These are phyloP conservation scores for Pammene fasciana DNA, from an alignment of 2,888 invertebrate genomes.

Conservation along the genomic window DNA sequence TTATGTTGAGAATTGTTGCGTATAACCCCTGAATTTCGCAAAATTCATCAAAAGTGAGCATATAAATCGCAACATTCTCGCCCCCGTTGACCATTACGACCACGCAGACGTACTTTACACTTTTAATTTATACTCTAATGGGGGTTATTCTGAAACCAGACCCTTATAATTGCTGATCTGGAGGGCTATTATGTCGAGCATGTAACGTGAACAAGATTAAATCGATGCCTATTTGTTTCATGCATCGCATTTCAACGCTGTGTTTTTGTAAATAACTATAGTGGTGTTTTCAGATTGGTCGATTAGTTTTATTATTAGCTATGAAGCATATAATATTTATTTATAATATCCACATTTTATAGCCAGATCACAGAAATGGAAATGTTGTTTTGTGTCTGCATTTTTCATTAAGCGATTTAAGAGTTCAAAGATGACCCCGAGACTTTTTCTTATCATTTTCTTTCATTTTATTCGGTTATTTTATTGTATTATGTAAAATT, in stretches of 20 bases:
- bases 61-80: slow-evolving; percentile 18
- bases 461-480: too few species aligned
- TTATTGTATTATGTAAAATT: too few species aligned
- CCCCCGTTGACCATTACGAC: slow-evolving; percentile 8
- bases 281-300: not conserved
- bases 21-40: not conserved
- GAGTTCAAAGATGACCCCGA: too few species aligned
- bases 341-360: too few species aligned
- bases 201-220: slow-evolving; percentile 37
- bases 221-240: slow-evolving; percentile 31
- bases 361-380: too few species aligned
- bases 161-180: slow-evolving; percentile 27
- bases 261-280: not conserved
- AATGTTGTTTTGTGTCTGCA: too few species aligned
- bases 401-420: too few species aligned
- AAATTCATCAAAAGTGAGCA: slow-evolving; percentile 7
- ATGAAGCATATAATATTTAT: too few species aligned
- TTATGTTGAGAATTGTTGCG: not conserved
- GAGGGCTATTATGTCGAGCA: slow-evolving; percentile 33
- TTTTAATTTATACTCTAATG: slow-evolving; percentile 30
- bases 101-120: slow-evolving; percentile 23
- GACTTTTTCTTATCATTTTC: too few species aligned
- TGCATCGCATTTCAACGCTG: slow-evolving; percentile 10
- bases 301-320: not conserved
- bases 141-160: slow-evolving; percentile 21